Percentiles rank a stretch among this genome's conserved stretches.
Conservation (phyloP, 2,113 vertebrate genomes). For the Xenopus tropicalis region UCB_Xtro_10.0 CM004448.2:99362001-99362500, state of each 20-base stretch:
- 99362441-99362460: too few species aligned
- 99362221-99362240: constrained; percentile 22
- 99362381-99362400: background rate
- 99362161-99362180: constrained; percentile 17
- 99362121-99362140: constrained; percentile 10
- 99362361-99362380: background rate
- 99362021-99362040: background rate
- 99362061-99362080: background rate
- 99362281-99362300: constrained; percentile 6
- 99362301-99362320: constrained; percentile 23
- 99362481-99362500: background rate
- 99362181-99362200: constrained; percentile 18
- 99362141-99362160: constrained; percentile 13
- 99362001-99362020: constrained; percentile 43
- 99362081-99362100: background rate
- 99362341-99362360: background rate
- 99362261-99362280: constrained; percentile 16
- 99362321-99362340: constrained; percentile 19
- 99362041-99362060: background rate
- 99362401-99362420: too few species aligned
- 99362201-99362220: constrained; percentile 24
- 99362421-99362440: too few species aligned
- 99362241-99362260: constrained; percentile 17
- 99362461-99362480: background rate
- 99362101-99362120: constrained; percentile 9